Evolutionary conservation across 2,888 invertebrate species (phyloP).

Genomic region (Balanococcus diminutus): DNA sequence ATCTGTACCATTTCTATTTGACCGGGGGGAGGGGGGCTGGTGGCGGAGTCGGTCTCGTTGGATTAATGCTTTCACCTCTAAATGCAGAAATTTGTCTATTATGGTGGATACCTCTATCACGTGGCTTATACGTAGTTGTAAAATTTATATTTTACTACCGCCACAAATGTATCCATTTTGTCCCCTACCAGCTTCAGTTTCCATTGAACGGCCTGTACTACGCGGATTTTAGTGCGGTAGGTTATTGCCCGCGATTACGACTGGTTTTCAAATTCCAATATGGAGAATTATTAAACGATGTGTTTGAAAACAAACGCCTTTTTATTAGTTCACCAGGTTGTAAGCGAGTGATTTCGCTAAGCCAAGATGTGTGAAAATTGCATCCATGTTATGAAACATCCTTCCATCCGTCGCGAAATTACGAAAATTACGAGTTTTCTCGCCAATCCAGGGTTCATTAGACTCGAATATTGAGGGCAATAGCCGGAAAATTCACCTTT

Average conservation of each 20-base stretch:
- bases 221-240: constrained; percentile 8
- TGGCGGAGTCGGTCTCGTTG: not conserved
- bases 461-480: not conserved
- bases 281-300: not conserved
- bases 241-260: not conserved
- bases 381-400: no score
- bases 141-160: not conserved
- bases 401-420: no score
- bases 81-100: not conserved
- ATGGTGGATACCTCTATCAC: not conserved
- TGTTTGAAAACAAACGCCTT: not conserved
- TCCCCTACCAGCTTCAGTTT: not conserved
- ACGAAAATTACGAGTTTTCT: not conserved
- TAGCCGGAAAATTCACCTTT: not conserved
- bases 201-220: not conserved
- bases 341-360: not conserved
- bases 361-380: not conserved
- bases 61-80: not conserved
- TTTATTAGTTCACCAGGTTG: not conserved
- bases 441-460: not conserved
- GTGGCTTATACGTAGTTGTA: not conserved
- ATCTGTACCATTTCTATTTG: not conserved
- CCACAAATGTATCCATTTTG: not conserved
- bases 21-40: not conserved
- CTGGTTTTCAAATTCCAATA: not conserved